Base-by-base conservation (phyloP, 2,888 invertebrate species). In the Lycia hirtaria region DNA sequence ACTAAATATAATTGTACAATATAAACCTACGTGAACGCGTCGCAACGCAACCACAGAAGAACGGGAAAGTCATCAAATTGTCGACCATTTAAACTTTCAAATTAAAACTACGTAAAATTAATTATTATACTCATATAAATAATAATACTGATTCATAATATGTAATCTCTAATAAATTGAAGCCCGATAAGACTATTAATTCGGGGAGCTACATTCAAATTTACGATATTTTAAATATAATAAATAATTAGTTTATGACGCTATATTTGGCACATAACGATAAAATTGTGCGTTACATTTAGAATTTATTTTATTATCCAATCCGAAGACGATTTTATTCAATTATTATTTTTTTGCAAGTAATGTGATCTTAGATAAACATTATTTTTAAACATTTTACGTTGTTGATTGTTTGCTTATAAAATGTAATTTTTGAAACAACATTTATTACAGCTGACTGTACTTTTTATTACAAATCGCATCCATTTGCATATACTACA, bases 11-110 rank as follows among this genome's bases (percentile, higher is more conserved):
- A 85, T 78, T 80, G 78, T 83, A 85, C 75, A 80, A 75, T 76
- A 69, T 76, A 80, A 88, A 87, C 76, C 79, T 84, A 92, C 89
- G 79, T 90, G 89, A 91, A 92, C 91, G 86, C 84, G 86, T 88
- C 91, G 87, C 85, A 68, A 85, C 85, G 81, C 82, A 80, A 78
- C 76, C 81, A 80, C 80, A 81, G 76, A 67, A 72, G 56, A 76
- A 75, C 71, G 75, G 75, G 81, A 78, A 80, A 83, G 80, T 78
- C 80, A 76, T 78, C 77, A 78, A 76, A 80, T 75, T 76, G 73
- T 76, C 73, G 70, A 67, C 69, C 64, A 63, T 64, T 60, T n/a
- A n/a, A n/a, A n/a, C n/a, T n/a, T 51, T 48, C 69, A 67, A 63
- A 43, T 64, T 62, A 69, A 60, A 64, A 44, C 52, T 61, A 56